Conservation (phyloP, 2,113 vertebrate genomes). For the Vireo altiloquus region DNA sequence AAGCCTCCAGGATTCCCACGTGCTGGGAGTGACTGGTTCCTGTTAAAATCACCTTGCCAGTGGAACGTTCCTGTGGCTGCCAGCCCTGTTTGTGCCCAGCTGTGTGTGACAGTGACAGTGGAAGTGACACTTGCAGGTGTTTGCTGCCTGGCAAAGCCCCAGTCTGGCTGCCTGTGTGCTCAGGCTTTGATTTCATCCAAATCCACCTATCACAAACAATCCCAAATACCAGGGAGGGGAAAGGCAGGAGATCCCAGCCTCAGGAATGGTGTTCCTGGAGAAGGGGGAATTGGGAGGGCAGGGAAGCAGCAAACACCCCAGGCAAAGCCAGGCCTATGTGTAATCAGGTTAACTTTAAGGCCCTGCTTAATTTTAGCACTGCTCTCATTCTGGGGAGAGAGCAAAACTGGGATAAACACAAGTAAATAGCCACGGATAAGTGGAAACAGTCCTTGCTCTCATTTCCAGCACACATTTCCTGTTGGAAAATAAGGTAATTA, state of each 20-base stretch:
- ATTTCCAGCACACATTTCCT: neutral
- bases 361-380: neutral
- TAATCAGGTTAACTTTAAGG: neutral
- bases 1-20: rapidly evolving
- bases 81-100: neutral
- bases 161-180: neutral
- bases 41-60: rapidly evolving
- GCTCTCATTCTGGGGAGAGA: neutral
- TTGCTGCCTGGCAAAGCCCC: neutral
- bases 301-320: neutral
- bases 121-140: neutral
- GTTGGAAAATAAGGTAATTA: neutral
- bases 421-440: neutral
- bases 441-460: neutral
- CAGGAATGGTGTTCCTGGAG: neutral
- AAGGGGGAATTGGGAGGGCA: neutral
- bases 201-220: neutral
- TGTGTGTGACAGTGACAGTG: neutral
- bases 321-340: rapidly evolving
- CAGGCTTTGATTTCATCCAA: neutral
- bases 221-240: neutral
- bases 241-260: neutral
- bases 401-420: neutral
- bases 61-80: neutral
- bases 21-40: neutral